Evolutionary conservation across 2,888 invertebrate species (phyloP).

Genomic region (Cataglyphis livida): DNA sequence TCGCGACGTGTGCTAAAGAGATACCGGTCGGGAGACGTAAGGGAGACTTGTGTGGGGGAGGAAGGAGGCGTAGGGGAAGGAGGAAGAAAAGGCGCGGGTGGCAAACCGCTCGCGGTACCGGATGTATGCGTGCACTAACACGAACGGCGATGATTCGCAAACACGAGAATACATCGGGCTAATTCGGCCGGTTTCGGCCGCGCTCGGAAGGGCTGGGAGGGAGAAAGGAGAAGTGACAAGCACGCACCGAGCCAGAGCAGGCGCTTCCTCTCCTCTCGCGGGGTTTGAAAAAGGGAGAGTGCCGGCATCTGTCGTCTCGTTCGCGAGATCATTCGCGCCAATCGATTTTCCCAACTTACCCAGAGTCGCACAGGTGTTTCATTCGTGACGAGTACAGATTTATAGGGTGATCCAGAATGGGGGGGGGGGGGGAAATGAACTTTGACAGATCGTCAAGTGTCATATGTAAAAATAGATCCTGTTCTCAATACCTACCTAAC

Average conservation of each 20-base stretch:
- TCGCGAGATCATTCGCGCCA: constrained; percentile 11
- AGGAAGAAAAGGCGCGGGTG: constrained; percentile 43
- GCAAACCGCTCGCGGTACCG: constrained; percentile 52
- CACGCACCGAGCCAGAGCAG: constrained; percentile 35
- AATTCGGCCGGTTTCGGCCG: constrained; percentile 43
- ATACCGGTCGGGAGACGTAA: not conserved
- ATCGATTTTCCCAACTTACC: constrained; percentile 11
- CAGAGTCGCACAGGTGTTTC: constrained; percentile 16
- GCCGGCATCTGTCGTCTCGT: constrained; percentile 41
- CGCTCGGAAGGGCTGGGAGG: constrained; percentile 40
- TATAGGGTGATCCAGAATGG: too few species aligned
- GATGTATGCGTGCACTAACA: constrained; percentile 47
- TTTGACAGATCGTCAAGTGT: too few species aligned
- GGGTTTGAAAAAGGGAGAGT: not conserved
- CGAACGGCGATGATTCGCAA: not conserved
- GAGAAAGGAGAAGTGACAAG: too few species aligned
- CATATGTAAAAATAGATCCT: too few species aligned
- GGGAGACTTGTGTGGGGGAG: not conserved
- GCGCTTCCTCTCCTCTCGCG: constrained; percentile 7
- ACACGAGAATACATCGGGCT: not conserved
- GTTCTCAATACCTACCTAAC: too few species aligned
- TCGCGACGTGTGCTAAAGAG: constrained; percentile 26
- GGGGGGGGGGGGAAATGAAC: too few species aligned
- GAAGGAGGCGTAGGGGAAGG: not conserved
- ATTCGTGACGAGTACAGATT: too few species aligned